These are phyloP conservation scores for Edolisoma coerulescens DNA, from an alignment of 2,113 vertebrate genomes.

Conservation along the genomic window DNA sequence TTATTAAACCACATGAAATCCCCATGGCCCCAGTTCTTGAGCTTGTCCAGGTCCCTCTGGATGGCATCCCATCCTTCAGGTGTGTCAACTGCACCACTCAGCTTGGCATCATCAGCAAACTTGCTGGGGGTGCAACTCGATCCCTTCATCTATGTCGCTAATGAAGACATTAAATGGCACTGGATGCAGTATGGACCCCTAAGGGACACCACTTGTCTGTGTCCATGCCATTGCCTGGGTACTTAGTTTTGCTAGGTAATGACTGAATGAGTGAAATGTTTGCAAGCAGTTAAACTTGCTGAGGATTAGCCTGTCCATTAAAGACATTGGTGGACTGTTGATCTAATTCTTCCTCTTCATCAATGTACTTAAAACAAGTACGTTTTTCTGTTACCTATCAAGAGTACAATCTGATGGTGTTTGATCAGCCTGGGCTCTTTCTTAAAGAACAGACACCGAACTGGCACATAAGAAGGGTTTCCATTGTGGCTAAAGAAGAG, in stretches of 20 bases:
- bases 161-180: not conserved
- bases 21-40: not conserved
- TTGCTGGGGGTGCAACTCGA: not conserved
- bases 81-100: not conserved
- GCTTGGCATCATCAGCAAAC: not conserved
- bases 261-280: not conserved
- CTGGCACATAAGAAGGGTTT: not conserved
- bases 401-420: not conserved
- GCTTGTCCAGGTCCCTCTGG: not conserved
- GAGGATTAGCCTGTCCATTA: not conserved
- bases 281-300: not conserved
- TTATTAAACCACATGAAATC: not conserved
- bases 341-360: not conserved
- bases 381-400: not conserved
- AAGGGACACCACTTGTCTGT: fast-evolving
- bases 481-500: fast-evolving
- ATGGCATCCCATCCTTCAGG: not conserved
- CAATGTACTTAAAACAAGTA: not conserved
- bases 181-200: not conserved
- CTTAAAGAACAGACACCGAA: not conserved
- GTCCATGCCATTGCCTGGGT: not conserved
- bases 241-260: not conserved
- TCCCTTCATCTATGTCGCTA: not conserved
- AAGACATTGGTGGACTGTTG: not conserved
- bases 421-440: not conserved